Percentiles rank a stretch among this genome's conserved stretches.
These are phyloP conservation scores for Troides helena DNA, from an alignment of 2,888 invertebrate genomes.

Conservation along the genomic window DNA sequence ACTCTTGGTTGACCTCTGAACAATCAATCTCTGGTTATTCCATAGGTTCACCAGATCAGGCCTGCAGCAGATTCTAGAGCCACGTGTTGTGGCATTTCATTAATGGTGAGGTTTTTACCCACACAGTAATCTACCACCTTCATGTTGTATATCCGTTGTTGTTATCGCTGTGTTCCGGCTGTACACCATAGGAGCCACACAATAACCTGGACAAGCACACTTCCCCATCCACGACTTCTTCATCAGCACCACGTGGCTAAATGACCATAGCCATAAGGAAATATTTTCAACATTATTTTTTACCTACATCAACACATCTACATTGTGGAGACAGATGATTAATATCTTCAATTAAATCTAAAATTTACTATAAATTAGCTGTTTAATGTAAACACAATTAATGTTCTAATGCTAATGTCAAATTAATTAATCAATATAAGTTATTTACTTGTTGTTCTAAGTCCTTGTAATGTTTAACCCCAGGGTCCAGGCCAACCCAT, in stretches of 20 bases:
- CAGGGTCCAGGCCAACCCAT: background rate
- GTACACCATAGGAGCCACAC: too few relatives aligned
- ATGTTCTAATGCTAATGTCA: background rate
- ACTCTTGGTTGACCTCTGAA: too few relatives aligned
- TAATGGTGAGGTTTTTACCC: too few relatives aligned
- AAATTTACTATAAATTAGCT: conserved; percentile 1
- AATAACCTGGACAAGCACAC: too few relatives aligned
- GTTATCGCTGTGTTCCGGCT: too few relatives aligned
- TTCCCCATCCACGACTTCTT: too few relatives aligned
- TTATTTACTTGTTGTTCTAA: background rate
- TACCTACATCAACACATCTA: background rate
- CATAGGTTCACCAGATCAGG: too few relatives aligned
- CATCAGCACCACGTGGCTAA: background rate
- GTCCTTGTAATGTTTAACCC: background rate
- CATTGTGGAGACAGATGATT: conserved; percentile 9
- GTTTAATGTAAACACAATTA: conserved; percentile 6
- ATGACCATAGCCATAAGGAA: background rate
- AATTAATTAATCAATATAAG: conserved; percentile 10
- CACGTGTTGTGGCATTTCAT: too few relatives aligned
- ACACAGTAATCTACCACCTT: too few relatives aligned
- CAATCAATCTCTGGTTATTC: too few relatives aligned
- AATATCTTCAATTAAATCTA: conserved; percentile 2
- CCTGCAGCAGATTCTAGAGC: too few relatives aligned
- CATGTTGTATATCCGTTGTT: too few relatives aligned
- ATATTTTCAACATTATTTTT: background rate